A percentile compares a stretch with the other conserved stretches of the same genome.
Evolutionary conservation across 2,113 vertebrate species (phyloP).

Genomic region (Ammospiza nelsoni): DNA sequence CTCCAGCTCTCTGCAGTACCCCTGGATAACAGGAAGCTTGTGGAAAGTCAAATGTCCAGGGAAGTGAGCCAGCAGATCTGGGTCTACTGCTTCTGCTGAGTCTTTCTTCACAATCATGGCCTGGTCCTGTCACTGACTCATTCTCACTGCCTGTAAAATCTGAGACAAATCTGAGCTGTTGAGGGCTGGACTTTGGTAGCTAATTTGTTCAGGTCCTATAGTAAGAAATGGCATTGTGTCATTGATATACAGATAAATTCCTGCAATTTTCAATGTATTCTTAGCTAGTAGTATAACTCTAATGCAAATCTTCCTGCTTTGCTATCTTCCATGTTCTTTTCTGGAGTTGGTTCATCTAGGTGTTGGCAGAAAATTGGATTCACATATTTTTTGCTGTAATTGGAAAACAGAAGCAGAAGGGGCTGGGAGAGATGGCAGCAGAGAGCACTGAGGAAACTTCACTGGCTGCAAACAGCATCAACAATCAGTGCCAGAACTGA

Average conservation of each 20-base stretch:
- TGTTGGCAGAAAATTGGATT: constrained; percentile 8
- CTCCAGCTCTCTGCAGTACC: not conserved
- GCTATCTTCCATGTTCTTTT: not conserved
- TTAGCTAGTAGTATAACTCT: not conserved
- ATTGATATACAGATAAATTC: not conserved
- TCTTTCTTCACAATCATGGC: not conserved
- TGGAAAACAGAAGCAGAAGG: constrained; percentile 44
- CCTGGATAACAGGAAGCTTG: not conserved
- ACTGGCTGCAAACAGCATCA: constrained; percentile 38
- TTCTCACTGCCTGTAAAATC: not conserved
- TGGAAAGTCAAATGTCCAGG: not conserved
- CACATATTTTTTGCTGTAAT: not conserved
- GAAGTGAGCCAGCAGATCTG: not conserved
- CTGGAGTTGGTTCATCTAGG: not conserved
- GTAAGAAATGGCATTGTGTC: not conserved
- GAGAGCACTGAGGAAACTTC: constrained; percentile 39
- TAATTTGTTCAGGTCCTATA: not conserved
- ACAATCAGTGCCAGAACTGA: constrained; percentile 22
- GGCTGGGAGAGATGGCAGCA: not conserved
- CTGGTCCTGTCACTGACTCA: not conserved
- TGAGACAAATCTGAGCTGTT: constrained; percentile 25
- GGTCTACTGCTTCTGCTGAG: not conserved
- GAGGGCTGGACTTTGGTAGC: not conserved
- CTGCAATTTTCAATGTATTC: not conserved
- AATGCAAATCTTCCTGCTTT: not conserved